A percentile compares a stretch with the other conserved stretches of the same genome.
These are phyloP conservation scores for Corythaeola cristata DNA, from an alignment of 2,113 vertebrate genomes.

Conservation along the genomic window DNA sequence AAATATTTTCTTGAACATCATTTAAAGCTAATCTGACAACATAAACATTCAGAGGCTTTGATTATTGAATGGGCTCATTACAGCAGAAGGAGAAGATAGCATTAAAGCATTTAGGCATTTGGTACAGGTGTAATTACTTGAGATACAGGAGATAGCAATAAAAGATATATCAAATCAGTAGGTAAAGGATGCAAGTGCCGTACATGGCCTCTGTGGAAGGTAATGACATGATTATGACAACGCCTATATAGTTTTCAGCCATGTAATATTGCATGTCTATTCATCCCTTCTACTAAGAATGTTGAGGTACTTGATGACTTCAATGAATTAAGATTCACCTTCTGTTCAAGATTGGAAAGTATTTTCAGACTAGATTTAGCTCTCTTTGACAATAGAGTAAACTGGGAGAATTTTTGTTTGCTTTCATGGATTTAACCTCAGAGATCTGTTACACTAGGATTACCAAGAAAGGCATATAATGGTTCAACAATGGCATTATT, in stretches of 20 bases:
- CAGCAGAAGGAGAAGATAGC: not conserved
- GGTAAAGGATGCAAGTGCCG: not conserved
- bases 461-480: not conserved
- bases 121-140: not conserved
- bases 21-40: constrained; percentile 4
- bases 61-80: not conserved
- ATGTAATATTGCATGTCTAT: not conserved
- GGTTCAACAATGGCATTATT: not conserved
- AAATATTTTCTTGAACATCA: not conserved
- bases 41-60: not conserved
- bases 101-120: not conserved
- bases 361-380: not conserved
- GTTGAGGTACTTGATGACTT: not conserved
- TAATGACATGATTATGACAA: not conserved
- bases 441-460: not conserved
- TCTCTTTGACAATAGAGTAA: not conserved
- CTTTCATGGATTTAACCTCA: not conserved
- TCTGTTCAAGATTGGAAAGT: not conserved
- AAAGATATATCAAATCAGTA: not conserved
- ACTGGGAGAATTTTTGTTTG: not conserved
- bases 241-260: not conserved
- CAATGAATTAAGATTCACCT: not conserved
- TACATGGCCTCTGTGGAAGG: not conserved
- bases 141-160: not conserved
- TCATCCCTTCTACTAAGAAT: not conserved